phyloP scores from a whole-genome alignment of 2,888 invertebrate species.

The Flexamia atlantica region DNA sequence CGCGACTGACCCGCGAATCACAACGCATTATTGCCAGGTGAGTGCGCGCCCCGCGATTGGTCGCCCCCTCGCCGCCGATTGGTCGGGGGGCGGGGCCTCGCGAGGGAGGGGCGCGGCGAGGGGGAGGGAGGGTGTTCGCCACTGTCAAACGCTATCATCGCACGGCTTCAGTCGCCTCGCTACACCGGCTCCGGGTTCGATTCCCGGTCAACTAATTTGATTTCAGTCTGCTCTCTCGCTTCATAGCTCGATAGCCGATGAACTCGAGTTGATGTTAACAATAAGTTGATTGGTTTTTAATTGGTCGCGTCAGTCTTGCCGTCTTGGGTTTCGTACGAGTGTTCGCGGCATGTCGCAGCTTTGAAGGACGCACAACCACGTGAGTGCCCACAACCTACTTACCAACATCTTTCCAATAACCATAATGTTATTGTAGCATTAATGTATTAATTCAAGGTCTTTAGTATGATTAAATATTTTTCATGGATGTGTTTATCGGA shows the following conservation, averaged over 20 bases:
- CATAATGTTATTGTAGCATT: no score
- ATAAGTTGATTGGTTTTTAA: conserved; percentile 57
- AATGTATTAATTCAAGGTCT: no score
- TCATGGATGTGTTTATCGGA: no score
- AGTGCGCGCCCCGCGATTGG: conserved; percentile 65
- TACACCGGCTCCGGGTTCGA: conserved; percentile 54
- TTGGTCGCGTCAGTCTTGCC: conserved; percentile 23
- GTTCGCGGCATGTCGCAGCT: neutral
- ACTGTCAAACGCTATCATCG: conserved; percentile 45
- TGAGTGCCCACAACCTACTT: neutral
- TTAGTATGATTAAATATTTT: no score
- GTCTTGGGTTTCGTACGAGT: conserved; percentile 50
- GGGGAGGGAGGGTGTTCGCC: conserved; percentile 37
- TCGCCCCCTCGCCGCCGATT: conserved; percentile 51
- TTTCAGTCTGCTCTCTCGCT: conserved; percentile 40
- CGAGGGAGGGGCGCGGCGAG: conserved; percentile 20
- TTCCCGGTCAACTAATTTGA: conserved; percentile 53
- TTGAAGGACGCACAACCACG: conserved; percentile 15
- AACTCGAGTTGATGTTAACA: conserved; percentile 55
- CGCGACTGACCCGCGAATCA: conserved; percentile 62
- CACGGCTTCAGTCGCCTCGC: conserved; percentile 54
- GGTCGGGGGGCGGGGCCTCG: conserved; percentile 51
- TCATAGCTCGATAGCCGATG: conserved; percentile 53
- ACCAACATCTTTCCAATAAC: no score
- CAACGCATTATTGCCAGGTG: conserved; percentile 63